Conservation (phyloP, 2,888 invertebrate genomes). For the Ferdinandea cuprea region DNA sequence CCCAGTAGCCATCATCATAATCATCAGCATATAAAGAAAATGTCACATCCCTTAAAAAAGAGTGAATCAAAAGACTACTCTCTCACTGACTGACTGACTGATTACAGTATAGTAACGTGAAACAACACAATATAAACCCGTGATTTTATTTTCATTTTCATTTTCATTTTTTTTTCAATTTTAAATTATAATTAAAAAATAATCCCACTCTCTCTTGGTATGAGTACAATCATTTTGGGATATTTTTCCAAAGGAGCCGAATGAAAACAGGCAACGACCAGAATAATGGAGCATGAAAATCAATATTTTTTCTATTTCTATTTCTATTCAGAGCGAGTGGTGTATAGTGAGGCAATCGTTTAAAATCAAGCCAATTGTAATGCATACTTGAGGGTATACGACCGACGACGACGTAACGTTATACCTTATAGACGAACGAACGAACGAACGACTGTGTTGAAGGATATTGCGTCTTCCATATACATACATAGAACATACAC, state of each 20-base stretch:
- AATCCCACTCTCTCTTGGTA: conserved; percentile 64
- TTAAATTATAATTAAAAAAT: conserved; percentile 68
- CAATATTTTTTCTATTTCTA: conserved; percentile 59
- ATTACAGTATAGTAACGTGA: conserved; percentile 53
- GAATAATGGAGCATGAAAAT: conserved; percentile 58
- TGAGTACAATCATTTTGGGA: conserved; percentile 49
- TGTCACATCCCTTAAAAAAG: conserved; percentile 37
- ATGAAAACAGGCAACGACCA: conserved; percentile 25
- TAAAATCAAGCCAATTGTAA: conserved; percentile 51
- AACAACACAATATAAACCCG: conserved; percentile 62
- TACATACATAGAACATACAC: not conserved
- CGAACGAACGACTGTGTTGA: conserved; percentile 12
- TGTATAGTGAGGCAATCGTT: conserved; percentile 17
- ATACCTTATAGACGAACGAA: not conserved
- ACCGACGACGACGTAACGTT: conserved; percentile 2
- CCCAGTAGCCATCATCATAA: conserved; percentile 39
- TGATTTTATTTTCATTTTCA: conserved; percentile 14
- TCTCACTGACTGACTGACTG: conserved; percentile 59
- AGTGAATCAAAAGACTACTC: conserved; percentile 40
- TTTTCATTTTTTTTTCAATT: conserved; percentile 44
- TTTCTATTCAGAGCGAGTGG: conserved; percentile 51
- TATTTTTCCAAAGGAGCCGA: conserved; percentile 40
- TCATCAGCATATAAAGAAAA: conserved; percentile 26
- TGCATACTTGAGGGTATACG: too few species aligned
- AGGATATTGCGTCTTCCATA: conserved; percentile 49